phyloP scores from a whole-genome alignment of 2,797 vertebrate genomes.

The Tamandua tetradactyla region DNA sequence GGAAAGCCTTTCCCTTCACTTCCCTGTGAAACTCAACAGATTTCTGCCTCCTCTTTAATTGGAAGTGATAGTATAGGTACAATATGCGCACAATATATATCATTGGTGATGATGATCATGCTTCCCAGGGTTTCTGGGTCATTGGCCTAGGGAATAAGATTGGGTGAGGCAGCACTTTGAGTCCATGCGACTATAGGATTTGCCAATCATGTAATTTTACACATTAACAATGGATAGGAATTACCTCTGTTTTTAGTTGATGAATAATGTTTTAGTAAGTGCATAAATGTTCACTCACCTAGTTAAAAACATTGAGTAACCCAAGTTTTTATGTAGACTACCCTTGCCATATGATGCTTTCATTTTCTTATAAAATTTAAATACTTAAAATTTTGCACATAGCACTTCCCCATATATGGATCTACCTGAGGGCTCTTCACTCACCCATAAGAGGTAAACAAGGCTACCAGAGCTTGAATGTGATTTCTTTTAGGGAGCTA shows the following conservation, averaged over 20 bases:
- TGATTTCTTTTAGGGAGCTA: constrained; percentile 31
- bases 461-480: constrained; percentile 8
- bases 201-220: constrained; percentile 34
- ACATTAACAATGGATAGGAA: not conserved
- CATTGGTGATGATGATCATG: not conserved
- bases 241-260: constrained; percentile 15
- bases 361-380: not conserved
- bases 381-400: not conserved
- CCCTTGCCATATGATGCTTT: not conserved
- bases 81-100: not conserved
- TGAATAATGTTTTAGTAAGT: constrained; percentile 51
- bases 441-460: constrained; percentile 18
- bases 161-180: constrained; percentile 29
- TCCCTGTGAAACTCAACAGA: not conserved
- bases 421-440: not conserved
- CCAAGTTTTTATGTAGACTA: constrained; percentile 26
- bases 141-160: not conserved
- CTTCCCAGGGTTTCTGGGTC: not conserved
- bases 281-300: constrained; percentile 13
- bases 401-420: not conserved
- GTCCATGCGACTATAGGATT: constrained; percentile 13
- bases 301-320: constrained; percentile 42
- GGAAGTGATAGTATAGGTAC: not conserved
- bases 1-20: constrained; percentile 4
- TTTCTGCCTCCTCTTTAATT: constrained; percentile 14